Percentiles rank a stretch among this genome's conserved stretches.
phyloP scores from a whole-genome alignment of 92 coral and sea anemone genomes.

The Zoanthus sansibaricus region DNA sequence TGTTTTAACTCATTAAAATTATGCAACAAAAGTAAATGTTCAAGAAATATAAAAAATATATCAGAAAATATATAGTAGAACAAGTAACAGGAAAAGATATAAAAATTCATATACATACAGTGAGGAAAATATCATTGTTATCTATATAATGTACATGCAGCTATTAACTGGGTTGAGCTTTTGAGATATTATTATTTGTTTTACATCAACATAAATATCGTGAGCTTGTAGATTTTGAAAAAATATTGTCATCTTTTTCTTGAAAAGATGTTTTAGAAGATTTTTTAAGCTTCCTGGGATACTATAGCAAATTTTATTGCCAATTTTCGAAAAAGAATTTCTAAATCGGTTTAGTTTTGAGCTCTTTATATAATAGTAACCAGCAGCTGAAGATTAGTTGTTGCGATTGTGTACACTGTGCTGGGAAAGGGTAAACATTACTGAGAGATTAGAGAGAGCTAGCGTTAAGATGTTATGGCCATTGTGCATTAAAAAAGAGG shows the following conservation, averaged over 20 bases:
- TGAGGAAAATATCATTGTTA: background rate
- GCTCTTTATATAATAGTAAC: slow-evolving; percentile 12
- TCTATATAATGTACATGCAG: background rate
- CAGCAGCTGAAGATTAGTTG: slow-evolving; percentile 17
- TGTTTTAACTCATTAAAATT: slow-evolving; percentile 7
- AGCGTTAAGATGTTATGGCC: background rate
- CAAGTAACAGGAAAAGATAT: background rate
- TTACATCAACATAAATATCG: slow-evolving; percentile 5
- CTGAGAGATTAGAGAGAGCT: background rate
- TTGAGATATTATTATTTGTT: background rate
- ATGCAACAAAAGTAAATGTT: background rate
- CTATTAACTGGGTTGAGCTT: background rate
- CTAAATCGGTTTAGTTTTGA: slow-evolving; percentile 11
- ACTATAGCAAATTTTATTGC: slow-evolving; percentile 8
- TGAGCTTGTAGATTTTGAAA: background rate
- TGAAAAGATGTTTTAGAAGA: slow-evolving; percentile 16
- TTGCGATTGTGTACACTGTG: background rate
- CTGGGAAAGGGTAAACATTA: slow-evolving; percentile 7
- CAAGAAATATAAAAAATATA: background rate
- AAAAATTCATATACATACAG: background rate
- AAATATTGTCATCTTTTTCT: slow-evolving; percentile 5
- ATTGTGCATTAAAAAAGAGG: slow-evolving; percentile 11
- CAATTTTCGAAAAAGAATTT: slow-evolving; percentile 7
- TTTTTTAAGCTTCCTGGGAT: slow-evolving; percentile 16
- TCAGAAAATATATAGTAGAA: background rate